phyloP scores from a whole-genome alignment of 2,113 vertebrate species.

The Osmerus eperlanus region DNA sequence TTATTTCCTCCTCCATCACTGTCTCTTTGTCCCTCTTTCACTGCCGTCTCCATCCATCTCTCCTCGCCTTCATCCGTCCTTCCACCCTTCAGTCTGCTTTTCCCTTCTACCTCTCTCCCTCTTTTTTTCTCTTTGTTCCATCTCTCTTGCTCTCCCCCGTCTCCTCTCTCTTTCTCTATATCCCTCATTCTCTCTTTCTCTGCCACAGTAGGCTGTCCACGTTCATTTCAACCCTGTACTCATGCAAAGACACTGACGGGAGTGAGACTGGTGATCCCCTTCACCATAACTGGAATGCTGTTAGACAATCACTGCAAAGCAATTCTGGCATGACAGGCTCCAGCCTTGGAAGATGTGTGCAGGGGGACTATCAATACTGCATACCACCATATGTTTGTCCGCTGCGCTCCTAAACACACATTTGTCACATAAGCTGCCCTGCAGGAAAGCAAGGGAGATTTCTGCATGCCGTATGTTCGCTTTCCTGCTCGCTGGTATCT shows the following conservation, averaged over 20 bases:
- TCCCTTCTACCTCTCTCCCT: background rate
- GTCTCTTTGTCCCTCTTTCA: slow-evolving; percentile 15
- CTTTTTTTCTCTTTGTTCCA: background rate
- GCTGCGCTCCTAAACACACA: slow-evolving; percentile 33
- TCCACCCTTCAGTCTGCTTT: background rate
- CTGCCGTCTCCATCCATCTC: background rate
- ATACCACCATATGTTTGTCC: slow-evolving; percentile 52
- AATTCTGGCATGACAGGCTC: slow-evolving; percentile 15
- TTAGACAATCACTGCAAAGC: slow-evolving; percentile 48
- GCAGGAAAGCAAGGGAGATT: slow-evolving; percentile 17
- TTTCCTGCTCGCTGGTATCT: background rate
- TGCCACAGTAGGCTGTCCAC: slow-evolving; percentile 1
- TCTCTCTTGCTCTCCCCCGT: background rate
- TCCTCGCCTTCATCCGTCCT: background rate
- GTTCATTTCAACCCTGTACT: background rate
- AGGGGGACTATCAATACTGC: slow-evolving; percentile 55
- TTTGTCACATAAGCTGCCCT: slow-evolving; percentile 50
- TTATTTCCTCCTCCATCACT: background rate
- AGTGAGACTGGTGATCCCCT: background rate
- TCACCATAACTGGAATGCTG: slow-evolving; percentile 34
- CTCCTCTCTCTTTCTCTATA: slow-evolving; percentile 7
- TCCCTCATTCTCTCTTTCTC: background rate
- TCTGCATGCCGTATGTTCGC: background rate
- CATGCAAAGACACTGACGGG: slow-evolving; percentile 50
- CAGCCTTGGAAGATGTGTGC: slow-evolving; percentile 10